Evolutionary conservation across 1,140 invertebrate species (phyloP).

Genomic region (Colletes gigas): DNA sequence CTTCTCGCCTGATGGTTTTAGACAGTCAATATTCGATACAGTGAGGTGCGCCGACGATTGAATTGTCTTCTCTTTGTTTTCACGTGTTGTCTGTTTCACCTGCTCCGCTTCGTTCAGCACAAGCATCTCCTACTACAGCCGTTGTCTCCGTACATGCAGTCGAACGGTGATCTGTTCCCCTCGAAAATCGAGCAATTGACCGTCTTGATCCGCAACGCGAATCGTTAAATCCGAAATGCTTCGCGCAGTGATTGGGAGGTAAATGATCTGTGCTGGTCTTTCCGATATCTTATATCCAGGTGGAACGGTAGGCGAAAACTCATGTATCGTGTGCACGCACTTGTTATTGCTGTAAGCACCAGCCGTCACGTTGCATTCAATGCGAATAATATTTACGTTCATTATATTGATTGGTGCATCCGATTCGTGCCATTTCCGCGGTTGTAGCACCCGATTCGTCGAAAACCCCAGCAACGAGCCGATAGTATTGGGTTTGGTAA

Average conservation of each 20-base stretch:
- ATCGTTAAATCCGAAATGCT: constrained; percentile 43
- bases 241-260: constrained; percentile 37
- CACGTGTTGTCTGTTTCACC: background rate
- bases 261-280: constrained; percentile 53
- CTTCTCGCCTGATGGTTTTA: too few species aligned
- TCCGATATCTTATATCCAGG: constrained; percentile 68
- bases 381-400: constrained; percentile 56
- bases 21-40: too few species aligned
- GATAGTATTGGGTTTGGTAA: constrained; percentile 42
- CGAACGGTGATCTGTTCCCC: constrained; percentile 63
- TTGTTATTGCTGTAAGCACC: constrained; percentile 55
- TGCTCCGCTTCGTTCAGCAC: background rate
- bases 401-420: constrained; percentile 56
- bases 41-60: too few species aligned
- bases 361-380: constrained; percentile 61
- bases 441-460: constrained; percentile 24
- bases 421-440: constrained; percentile 42
- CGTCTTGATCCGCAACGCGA: constrained; percentile 48
- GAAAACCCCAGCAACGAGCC: constrained; percentile 51
- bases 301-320: constrained; percentile 57
- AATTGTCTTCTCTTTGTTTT: constrained; percentile 21
- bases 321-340: constrained; percentile 46
- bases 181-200: constrained; percentile 48
- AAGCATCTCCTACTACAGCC: constrained; percentile 23
- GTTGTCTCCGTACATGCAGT: constrained; percentile 47